Evolutionary conservation across 1,140 invertebrate species (phyloP).

Genomic region (Pantala flavescens): DNA sequence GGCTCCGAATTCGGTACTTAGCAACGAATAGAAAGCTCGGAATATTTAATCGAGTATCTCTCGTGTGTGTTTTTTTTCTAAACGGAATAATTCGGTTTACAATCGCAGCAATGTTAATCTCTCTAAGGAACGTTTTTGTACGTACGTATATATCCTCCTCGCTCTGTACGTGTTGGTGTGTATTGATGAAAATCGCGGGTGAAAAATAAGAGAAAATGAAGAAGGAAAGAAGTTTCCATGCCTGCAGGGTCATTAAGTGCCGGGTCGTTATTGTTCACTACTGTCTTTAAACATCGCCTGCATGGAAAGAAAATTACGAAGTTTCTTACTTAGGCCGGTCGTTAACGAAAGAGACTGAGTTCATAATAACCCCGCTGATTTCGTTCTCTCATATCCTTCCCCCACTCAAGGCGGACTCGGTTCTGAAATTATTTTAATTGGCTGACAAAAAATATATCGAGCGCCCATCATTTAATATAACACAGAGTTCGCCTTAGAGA

Average conservation of each 20-base stretch:
- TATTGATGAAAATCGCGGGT: background rate
- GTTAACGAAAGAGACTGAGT: slow-evolving; percentile 4
- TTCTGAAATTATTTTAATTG: slow-evolving; percentile 8
- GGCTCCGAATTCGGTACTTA: too few species aligned
- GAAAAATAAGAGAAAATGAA: background rate
- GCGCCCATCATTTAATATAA: background rate
- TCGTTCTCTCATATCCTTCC: background rate
- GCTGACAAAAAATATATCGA: background rate
- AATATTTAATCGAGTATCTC: too few species aligned
- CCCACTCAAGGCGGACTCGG: background rate
- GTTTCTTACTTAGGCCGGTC: background rate
- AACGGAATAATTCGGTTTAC: too few species aligned
- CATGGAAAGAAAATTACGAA: slow-evolving; percentile 10
- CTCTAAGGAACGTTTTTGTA: too few species aligned
- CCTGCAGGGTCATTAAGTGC: slow-evolving; percentile 3
- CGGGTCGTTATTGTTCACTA: slow-evolving; percentile 4
- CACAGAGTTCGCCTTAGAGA: background rate
- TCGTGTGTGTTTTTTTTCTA: too few species aligned
- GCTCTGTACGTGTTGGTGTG: background rate
- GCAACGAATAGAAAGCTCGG: too few species aligned
- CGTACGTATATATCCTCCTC: too few species aligned
- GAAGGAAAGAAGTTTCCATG: background rate
- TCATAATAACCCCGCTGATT: slow-evolving; percentile 9
- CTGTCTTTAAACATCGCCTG: slow-evolving; percentile 5
- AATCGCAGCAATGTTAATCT: too few species aligned